Conservation (phyloP, 2,888 invertebrate genomes). For the Lathronympha strigana region DNA sequence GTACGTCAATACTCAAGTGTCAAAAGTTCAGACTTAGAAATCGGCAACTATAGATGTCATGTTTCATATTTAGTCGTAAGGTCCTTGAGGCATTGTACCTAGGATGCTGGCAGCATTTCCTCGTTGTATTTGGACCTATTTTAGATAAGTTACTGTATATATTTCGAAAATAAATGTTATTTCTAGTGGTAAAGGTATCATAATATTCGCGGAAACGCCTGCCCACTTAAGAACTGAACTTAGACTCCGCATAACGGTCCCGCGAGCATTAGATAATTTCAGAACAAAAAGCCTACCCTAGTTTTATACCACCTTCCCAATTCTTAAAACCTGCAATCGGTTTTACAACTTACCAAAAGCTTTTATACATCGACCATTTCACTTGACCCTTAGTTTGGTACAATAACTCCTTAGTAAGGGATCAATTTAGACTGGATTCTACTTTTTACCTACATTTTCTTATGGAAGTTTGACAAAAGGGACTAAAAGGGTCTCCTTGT, state of each 20-base stretch:
- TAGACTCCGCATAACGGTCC: neutral
- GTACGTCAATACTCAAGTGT: too few relatives aligned
- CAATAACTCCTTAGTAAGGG: neutral
- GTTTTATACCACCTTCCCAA: constrained; percentile 27
- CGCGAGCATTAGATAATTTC: neutral
- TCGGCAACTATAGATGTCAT: too few relatives aligned
- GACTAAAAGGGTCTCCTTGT: constrained; percentile 31
- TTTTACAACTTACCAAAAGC: constrained; percentile 33
- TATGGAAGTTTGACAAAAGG: constrained; percentile 26
- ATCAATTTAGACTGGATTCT: constrained; percentile 3
- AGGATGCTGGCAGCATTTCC: too few relatives aligned
- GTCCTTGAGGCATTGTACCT: too few relatives aligned
- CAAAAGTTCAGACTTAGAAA: too few relatives aligned
- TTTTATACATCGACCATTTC: too few relatives aligned
- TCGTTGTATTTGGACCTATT: too few relatives aligned
- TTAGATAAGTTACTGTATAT: too few relatives aligned
- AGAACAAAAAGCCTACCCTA: constrained; percentile 23
- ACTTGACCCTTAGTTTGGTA: neutral
- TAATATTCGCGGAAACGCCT: too few relatives aligned
- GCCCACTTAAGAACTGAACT: neutral
- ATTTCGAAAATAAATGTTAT: too few relatives aligned
- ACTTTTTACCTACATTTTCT: constrained; percentile 32
- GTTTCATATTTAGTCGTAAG: too few relatives aligned
- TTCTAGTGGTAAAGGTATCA: too few relatives aligned
- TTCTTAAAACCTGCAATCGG: constrained; percentile 34